Percentiles rank a stretch among this genome's conserved stretches.
Conservation (phyloP, 2,888 invertebrate genomes). For the Dendrolimus houi region DNA sequence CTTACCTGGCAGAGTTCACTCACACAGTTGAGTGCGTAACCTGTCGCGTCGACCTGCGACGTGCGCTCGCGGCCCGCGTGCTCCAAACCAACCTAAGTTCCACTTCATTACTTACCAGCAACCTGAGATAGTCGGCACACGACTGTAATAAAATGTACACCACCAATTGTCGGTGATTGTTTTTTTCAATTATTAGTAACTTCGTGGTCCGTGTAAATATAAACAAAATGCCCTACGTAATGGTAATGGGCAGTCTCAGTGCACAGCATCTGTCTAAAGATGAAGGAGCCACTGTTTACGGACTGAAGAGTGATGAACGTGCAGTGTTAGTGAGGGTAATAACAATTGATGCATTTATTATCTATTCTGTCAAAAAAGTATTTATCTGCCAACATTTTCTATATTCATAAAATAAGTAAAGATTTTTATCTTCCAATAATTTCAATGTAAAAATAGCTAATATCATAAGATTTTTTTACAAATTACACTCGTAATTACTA, state of each 20-base stretch:
- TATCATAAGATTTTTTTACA: no score
- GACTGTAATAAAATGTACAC: conserved; percentile 35
- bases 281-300: conserved; percentile 65
- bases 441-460: no score
- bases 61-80: conserved; percentile 29
- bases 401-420: no score
- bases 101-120: not conserved
- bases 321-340: conserved; percentile 40
- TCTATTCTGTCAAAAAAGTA: not conserved
- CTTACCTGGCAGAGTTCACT: conserved; percentile 52
- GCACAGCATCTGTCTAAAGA: conserved; percentile 62
- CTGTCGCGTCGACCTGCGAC: conserved; percentile 27
- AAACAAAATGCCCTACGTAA: conserved; percentile 63
- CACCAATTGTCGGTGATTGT: conserved; percentile 32
- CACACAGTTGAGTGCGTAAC: conserved; percentile 44
- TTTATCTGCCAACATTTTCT: no score
- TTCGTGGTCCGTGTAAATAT: conserved; percentile 14
- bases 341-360: not conserved
- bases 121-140: conserved; percentile 13
- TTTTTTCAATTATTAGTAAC: conserved; percentile 6
- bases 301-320: conserved; percentile 65
- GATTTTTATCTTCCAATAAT: no score
- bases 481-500: no score
- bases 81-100: conserved; percentile 6
- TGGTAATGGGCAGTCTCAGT: conserved; percentile 68